Evolutionary conservation across 1,140 invertebrate species (phyloP).

Genomic region (Caenorhabditis latens): DNA sequence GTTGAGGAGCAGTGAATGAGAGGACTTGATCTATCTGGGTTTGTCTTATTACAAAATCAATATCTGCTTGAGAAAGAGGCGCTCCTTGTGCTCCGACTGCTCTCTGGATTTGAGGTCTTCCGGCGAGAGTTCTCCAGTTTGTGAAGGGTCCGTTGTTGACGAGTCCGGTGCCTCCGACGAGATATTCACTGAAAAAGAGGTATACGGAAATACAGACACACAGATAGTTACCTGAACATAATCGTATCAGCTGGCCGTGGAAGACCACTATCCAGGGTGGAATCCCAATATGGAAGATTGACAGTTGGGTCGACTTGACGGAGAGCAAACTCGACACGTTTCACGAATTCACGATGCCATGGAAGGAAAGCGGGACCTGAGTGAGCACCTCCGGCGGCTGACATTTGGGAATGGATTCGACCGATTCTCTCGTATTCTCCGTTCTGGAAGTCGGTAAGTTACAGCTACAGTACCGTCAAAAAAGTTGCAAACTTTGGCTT

Average conservation of each 20-base stretch:
- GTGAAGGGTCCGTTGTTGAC: constrained; percentile 65
- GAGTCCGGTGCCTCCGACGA: constrained; percentile 66
- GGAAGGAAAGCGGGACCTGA: constrained; percentile 69
- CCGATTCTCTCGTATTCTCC: constrained; percentile 67
- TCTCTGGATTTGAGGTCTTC: constrained; percentile 61
- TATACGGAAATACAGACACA: too few species aligned
- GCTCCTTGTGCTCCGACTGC: constrained; percentile 61
- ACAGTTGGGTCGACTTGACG: constrained; percentile 69
- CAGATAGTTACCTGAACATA: constrained; percentile 70
- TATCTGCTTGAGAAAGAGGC: constrained; percentile 60
- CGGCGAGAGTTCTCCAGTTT: constrained; percentile 65
- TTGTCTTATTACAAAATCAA: constrained; percentile 66
- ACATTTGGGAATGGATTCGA: constrained; percentile 66
- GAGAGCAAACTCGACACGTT: constrained; percentile 69
- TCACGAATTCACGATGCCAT: constrained; percentile 65
- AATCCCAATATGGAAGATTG: constrained; percentile 78
- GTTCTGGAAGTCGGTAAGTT: constrained; percentile 3
- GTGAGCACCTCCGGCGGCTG: constrained; percentile 65
- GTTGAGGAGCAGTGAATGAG: constrained; percentile 65
- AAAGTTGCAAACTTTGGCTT: too few species aligned
- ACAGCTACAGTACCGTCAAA: too few species aligned
- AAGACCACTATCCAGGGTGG: constrained; percentile 75
- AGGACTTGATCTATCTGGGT: constrained; percentile 64
- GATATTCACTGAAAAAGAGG: constrained; percentile 60
- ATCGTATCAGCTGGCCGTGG: constrained; percentile 71